Evolutionary conservation across 2,888 invertebrate genomes (phyloP).

Genomic region (Brachyptera risi): DNA sequence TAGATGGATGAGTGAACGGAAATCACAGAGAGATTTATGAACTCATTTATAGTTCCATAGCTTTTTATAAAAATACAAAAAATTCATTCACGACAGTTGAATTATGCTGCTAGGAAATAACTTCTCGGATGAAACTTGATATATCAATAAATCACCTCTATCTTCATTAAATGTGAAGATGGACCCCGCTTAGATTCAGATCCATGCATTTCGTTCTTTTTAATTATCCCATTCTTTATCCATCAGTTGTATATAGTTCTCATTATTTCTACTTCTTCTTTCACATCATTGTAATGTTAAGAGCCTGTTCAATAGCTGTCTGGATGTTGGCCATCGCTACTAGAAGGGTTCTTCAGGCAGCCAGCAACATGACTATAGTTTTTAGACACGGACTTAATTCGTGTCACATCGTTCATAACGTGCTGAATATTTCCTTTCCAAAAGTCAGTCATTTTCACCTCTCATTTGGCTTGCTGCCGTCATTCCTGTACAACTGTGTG

Average conservation of each 20-base stretch:
- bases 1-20: too few relatives aligned
- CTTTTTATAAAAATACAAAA: not conserved
- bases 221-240: constrained; percentile 22
- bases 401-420: constrained; percentile 25
- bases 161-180: too few relatives aligned
- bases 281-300: constrained; percentile 15
- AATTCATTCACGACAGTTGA: too few relatives aligned
- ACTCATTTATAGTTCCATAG: too few relatives aligned
- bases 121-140: too few relatives aligned
- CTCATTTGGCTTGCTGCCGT: not conserved
- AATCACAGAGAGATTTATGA: too few relatives aligned
- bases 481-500: not conserved
- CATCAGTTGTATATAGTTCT: constrained; percentile 18
- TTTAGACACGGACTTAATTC: constrained; percentile 22
- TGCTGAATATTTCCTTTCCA: not conserved
- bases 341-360: constrained; percentile 19
- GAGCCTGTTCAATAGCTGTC: not conserved
- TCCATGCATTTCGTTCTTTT: constrained; percentile 3
- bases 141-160: too few relatives aligned
- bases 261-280: constrained; percentile 8
- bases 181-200: too few relatives aligned
- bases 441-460: too few relatives aligned
- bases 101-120: too few relatives aligned
- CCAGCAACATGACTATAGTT: constrained; percentile 22
- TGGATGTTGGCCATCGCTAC: constrained; percentile 18